These are phyloP conservation scores for Conchocele bisecta DNA, from an alignment of 2,888 invertebrate genomes.

Conservation along the genomic window DNA sequence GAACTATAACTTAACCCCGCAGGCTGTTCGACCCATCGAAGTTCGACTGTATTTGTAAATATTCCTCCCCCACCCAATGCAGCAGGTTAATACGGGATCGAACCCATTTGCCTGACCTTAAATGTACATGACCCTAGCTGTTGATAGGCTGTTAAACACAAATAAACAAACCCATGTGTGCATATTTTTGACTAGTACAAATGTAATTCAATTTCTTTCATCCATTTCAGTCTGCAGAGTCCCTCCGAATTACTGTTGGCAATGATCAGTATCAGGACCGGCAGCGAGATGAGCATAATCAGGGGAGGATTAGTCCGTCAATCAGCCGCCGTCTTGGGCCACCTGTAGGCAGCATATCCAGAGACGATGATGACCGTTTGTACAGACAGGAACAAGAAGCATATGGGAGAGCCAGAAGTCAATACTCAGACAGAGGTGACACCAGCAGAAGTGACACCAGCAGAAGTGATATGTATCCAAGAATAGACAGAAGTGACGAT, in stretches of 20 bases:
- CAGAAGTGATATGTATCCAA: slow-evolving; percentile 6
- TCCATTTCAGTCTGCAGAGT: slow-evolving; percentile 49
- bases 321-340: slow-evolving; percentile 55
- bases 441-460: background rate
- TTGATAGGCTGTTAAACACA: too few species aligned
- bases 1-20: too few species aligned
- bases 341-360: slow-evolving; percentile 17
- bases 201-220: too few species aligned
- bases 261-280: slow-evolving; percentile 64
- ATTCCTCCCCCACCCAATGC: too few species aligned
- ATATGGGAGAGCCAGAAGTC: slow-evolving; percentile 27
- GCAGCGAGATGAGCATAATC: slow-evolving; percentile 11
- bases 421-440: slow-evolving; percentile 26
- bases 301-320: slow-evolving; percentile 18
- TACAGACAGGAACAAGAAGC: background rate
- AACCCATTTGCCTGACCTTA: too few species aligned
- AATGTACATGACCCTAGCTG: too few species aligned
- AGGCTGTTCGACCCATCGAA: too few species aligned
- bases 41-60: too few species aligned
- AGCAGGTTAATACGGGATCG: too few species aligned
- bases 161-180: too few species aligned
- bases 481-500: slow-evolving; percentile 12
- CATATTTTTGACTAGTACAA: too few species aligned
- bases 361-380: background rate
- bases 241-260: slow-evolving; percentile 68